Conservation (phyloP, 2,888 invertebrate genomes). For the Operophtera brumata region DNA sequence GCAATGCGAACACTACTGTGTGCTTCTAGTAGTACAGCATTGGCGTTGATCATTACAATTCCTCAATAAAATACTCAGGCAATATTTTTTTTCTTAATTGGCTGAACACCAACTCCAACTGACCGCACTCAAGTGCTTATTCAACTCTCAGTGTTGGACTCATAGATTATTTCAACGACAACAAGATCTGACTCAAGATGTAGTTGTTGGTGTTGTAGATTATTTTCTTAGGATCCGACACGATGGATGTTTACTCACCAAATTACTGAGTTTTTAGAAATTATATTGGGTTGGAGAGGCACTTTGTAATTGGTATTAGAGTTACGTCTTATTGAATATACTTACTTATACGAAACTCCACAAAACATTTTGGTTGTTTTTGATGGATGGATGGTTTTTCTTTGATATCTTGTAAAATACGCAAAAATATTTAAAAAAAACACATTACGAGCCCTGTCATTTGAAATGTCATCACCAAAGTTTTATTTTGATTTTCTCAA, state of each 20-base stretch:
- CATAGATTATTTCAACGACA: conserved; percentile 22
- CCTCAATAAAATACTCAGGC: no score
- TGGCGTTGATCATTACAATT: no score
- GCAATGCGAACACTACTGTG: no score
- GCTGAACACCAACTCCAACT: conserved; percentile 7
- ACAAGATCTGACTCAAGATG: conserved; percentile 22
- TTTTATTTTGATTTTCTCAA: no score
- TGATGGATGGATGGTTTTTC: no score
- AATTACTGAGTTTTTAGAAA: conserved; percentile 11
- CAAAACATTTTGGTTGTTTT: no score
- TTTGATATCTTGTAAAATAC: no score
- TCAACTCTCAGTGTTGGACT: conserved; percentile 13
- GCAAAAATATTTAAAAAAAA: no score
- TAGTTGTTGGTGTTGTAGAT: conserved; percentile 14
- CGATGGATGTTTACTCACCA: conserved; percentile 8
- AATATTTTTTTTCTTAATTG: conserved; percentile 12
- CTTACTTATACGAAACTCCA: no score
- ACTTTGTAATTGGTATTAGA: conserved; percentile 7
- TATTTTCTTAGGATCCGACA: conserved; percentile 22
- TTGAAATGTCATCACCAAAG: no score
- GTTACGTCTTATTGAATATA: neutral
- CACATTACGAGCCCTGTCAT: no score
- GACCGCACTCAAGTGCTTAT: conserved; percentile 10
- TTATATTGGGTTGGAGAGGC: conserved; percentile 7
- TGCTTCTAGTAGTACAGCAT: no score